Conservation (phyloP, 2,113 vertebrate species). For the Gnathonemus longibarbis region DNA sequence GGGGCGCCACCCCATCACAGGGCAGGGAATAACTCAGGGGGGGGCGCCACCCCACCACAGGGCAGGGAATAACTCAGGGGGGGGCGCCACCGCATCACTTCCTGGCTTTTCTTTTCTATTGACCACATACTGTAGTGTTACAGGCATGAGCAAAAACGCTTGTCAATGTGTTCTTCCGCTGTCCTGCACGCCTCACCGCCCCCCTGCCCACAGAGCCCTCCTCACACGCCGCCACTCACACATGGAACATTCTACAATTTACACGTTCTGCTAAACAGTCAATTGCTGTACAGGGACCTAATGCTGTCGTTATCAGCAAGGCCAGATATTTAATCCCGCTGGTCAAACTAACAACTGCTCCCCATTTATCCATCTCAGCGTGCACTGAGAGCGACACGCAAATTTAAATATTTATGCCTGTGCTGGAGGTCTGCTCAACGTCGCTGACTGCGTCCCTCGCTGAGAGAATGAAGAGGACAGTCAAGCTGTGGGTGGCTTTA, state of each 20-base stretch:
- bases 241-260: not conserved
- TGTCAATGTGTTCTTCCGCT: not conserved
- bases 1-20: too few species aligned
- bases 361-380: not conserved
- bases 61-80: too few species aligned
- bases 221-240: not conserved
- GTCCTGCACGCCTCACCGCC: not conserved
- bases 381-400: not conserved
- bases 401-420: slow-evolving; percentile 16
- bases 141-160: not conserved
- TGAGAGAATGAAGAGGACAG: slow-evolving; percentile 19
- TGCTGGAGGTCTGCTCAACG: not conserved
- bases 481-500: slow-evolving; percentile 19
- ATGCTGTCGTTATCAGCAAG: not conserved
- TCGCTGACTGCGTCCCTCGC: not conserved
- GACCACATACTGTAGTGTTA: not conserved
- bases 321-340: not conserved
- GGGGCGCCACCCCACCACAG: too few species aligned
- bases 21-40: too few species aligned
- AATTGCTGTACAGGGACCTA: not conserved
- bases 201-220: not conserved
- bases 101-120: not conserved
- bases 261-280: not conserved
- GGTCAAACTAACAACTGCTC: not conserved
- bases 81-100: not conserved